Base-by-base conservation (phyloP, 2,888 invertebrate species). In the Ormyrus labotus region DNA sequence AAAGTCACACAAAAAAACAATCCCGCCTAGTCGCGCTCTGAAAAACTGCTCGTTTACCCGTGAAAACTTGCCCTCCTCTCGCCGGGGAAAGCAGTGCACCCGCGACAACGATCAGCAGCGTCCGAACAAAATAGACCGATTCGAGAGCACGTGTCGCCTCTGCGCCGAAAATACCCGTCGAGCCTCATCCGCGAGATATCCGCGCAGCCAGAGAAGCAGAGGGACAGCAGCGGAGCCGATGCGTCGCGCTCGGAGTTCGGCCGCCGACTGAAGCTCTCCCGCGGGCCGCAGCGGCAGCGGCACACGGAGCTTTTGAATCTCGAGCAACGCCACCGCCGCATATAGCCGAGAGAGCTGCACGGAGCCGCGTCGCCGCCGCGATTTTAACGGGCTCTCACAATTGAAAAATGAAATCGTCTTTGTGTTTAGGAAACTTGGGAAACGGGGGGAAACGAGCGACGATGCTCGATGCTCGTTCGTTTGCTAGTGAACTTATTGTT, bases 181-280 rank as follows among this genome's bases (percentile, higher is more conserved):
- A 10, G 47, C n/a, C 4, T 11, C n/a, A 47, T n/a, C 11, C n/a
- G 8, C 34, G 45, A 2, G 4, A 11, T 9, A 19, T 19, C 19
- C 45, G 55, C 45, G 11, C 53, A 6, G 57, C 13, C 7, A 6
- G 57, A 4, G 57, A 48, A 34, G 6, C 48, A 9, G 6, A 19
- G 19, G 60, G 61, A 0, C 3, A 50, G 0, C 13, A 7, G 48
- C 47, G 34, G 60, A 61, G n/a, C 48, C 63, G 58, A 63, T 83
- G 83, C 84, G 84, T 76, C 85, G 85, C 86, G 85, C 86, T 85
- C 88, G 88, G 87, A 85, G 86, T 87, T 87, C 85, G 85, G 82
- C 87, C 86, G 86, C 86, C 86, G 85, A 89, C 89, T 89, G 87
- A 72, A 80, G 83, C 82, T 80, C 81, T 65, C 69, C 64, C 78